Base-by-base conservation (phyloP, 1,140 invertebrate genomes). In the Centruroides sculpturatus region DNA sequence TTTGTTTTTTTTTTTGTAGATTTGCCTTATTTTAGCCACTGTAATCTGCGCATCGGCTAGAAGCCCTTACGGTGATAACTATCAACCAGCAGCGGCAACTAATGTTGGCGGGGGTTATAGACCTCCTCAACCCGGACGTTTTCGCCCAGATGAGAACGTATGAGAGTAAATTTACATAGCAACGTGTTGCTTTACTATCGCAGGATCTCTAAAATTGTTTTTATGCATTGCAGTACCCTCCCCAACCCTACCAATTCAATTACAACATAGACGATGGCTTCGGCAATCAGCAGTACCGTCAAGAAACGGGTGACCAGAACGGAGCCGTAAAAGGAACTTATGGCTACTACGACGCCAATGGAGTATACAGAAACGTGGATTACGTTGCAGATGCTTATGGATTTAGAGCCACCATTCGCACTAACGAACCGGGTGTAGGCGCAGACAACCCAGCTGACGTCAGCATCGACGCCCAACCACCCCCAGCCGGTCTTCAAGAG, bases 201-300 rank as follows among this genome's bases (percentile, higher is more conserved):
- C 8, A 41, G 41, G 8, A 41, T 8, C 8, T 6, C 41, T 41
- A 41, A 41, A 41, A 41, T 41, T 41, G 41, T 8, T 41, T 41
- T 41, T 5, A 8, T 41, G 8, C 8, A 41, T 41, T 41, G 8
- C 51, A 53, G 51, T 23, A 36, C 7, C 51, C 51, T 53, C 51
- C 51, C 3, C 51, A 53, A 8, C 51, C 51, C 50, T 60, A 35
- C 13, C 47, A 60, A 5, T 60, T 60, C 59, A 50, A 55, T 54
- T 60, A 60, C 59, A 55, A 60, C 13, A 60, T 60, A 11, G 53
- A 60, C 3, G 59, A 60, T 34, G 59, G 57, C n/a, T 23, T 49
- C 1, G 53, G 52, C 53, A 41, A 41, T 11, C 41, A 47, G 8
- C 53, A 54, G 9, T 60, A 46, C 50, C 59, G 59, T 35, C 55